Percentiles rank a stretch among this genome's conserved stretches.
These are phyloP conservation scores for Microdon myrmicae DNA, from an alignment of 2,888 invertebrate species.

Conservation along the genomic window DNA sequence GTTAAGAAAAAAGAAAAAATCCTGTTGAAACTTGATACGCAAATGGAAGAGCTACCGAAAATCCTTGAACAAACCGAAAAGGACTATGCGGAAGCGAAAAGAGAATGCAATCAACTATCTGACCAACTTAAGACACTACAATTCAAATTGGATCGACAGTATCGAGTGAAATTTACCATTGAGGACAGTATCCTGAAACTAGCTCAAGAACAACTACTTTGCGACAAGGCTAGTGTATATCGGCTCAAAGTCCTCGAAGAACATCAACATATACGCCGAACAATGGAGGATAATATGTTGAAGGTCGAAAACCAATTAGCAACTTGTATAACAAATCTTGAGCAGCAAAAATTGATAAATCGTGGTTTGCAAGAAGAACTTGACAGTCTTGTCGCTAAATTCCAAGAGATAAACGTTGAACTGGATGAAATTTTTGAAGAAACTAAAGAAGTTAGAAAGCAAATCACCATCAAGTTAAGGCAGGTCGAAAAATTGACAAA, in stretches of 20 bases:
- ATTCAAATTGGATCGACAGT: conserved; percentile 68
- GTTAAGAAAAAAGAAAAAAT: conserved; percentile 70
- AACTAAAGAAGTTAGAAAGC: conserved; percentile 66
- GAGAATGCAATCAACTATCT: conserved; percentile 62
- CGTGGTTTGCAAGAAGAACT: conserved; percentile 57
- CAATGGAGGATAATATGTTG: conserved; percentile 63
- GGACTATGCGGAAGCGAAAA: conserved; percentile 70
- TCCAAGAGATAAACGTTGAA: conserved; percentile 66
- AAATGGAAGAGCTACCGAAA: conserved; percentile 70
- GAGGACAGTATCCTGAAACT: conserved; percentile 75
- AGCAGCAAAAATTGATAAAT: conserved; percentile 62
- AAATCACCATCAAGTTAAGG: conserved; percentile 68
- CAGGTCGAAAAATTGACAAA: conserved; percentile 68
- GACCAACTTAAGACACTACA: conserved; percentile 62
- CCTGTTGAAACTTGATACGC: conserved; percentile 68
- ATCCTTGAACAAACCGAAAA: conserved; percentile 73
- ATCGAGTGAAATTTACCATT: conserved; percentile 69
- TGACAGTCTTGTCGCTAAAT: conserved; percentile 57
- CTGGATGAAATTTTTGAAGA: conserved; percentile 66
- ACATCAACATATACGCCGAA: conserved; percentile 66
- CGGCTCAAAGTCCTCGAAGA: conserved; percentile 66
- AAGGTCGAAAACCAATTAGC: conserved; percentile 71
- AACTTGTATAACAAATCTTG: conserved; percentile 65
- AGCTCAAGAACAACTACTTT: conserved; percentile 75
- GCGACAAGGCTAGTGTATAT: conserved; percentile 74